Evolutionary conservation across 2,113 vertebrate species (phyloP), one percentile per base, ranked within the genome.

Genomic region (Aptenodytes forsteri): DNA sequence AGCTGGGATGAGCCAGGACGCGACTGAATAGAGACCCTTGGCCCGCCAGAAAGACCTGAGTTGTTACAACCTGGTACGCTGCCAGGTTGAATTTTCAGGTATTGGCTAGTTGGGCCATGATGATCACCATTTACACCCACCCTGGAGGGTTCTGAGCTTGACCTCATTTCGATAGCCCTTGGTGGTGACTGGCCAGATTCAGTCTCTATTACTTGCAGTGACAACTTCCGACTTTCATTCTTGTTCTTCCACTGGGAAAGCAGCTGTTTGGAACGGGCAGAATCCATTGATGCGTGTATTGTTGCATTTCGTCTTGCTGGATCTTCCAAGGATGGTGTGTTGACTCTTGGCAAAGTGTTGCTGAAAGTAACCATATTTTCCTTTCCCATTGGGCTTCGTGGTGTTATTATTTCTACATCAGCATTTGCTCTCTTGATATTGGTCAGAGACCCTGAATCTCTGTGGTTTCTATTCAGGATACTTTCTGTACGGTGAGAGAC

Each of bases 351-450:
- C 90, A 99, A 98, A 21, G 99, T 99, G 94, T 99, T 99, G 97
- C 99, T 99, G 96, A 99, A 99, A 58, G 99, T 99, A 32, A 99
- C 98, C 99, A 99, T 99, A 84, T 99, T 99, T 96, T 99, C 99
- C 83, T 99, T 99, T 42, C 99, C 99, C 98, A 97, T 98, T 34
- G 98, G 98, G 96, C 99, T 99, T 89, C 99, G 98, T 7, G 99
- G 99, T 47, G 98, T 98, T 94, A 99, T 99, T 87, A 99, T 99
- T 96, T 99, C 99, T 64, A 99, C 99, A 21, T 99, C 99, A 27
- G 99, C 99, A 40, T 98, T 98, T 40, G 98, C 98, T 81, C 98
- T 97, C 96, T 99, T 99, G 78, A 99, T 97, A 93, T 98, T 98
- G 49, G 98, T 99, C 26, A 99, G 80, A 27, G 98, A 99, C 93